Percentiles rank a stretch among this genome's conserved stretches.
phyloP scores from a whole-genome alignment of 2,888 invertebrate species.

The Nemotelus pantherinus region DNA sequence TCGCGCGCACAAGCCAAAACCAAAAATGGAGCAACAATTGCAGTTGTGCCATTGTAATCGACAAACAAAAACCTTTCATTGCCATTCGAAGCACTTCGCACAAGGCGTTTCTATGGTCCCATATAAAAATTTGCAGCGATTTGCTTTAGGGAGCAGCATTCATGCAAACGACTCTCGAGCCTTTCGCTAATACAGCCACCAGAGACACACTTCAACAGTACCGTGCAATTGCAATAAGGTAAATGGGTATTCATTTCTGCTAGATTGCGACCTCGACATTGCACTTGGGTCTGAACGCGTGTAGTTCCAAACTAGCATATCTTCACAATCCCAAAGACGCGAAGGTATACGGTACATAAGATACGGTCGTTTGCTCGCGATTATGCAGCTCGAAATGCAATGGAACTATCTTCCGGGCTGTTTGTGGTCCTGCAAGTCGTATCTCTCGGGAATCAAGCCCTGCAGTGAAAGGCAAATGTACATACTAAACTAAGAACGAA shows the following conservation, averaged over 20 bases:
- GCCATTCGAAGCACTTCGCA: constrained; percentile 21
- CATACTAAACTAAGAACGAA: neutral
- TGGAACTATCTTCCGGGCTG: neutral
- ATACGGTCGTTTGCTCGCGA: neutral
- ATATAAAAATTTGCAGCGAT: constrained; percentile 38
- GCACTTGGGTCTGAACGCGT: neutral
- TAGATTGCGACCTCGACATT: constrained; percentile 24
- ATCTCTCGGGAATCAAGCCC: constrained; percentile 7
- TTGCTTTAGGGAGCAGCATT: constrained; percentile 30
- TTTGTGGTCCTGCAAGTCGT: neutral
- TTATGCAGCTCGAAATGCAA: constrained; percentile 5
- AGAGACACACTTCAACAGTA: constrained; percentile 10
- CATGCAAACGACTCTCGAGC: constrained; percentile 3
- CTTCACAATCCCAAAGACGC: neutral
- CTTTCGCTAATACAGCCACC: neutral
- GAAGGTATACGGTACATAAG: constrained; percentile 2
- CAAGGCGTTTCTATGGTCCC: constrained; percentile 28
- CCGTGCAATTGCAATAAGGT: constrained; percentile 18
- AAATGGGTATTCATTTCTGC: constrained; percentile 33
- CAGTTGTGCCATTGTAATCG: constrained; percentile 27
- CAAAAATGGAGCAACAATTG: constrained; percentile 38
- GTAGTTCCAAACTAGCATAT: constrained; percentile 17
- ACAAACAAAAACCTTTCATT: constrained; percentile 20
- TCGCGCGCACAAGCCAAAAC: constrained; percentile 36
- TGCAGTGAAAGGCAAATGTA: neutral